Evolutionary conservation across 1,140 invertebrate species (phyloP).

Genomic region (Bombus affinis): DNA sequence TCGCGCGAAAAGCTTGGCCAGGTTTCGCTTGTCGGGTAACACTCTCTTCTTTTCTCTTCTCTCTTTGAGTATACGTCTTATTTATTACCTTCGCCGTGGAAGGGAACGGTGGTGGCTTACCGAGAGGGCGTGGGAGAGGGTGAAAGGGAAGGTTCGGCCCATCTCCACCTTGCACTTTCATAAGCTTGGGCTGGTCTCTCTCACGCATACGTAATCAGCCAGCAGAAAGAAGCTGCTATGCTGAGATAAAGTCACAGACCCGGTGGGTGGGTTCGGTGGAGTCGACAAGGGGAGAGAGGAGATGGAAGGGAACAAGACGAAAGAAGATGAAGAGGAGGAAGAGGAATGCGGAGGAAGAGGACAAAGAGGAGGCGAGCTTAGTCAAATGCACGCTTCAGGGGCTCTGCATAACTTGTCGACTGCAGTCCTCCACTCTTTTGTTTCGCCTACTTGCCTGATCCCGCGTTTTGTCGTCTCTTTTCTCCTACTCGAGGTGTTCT

Average conservation of each 20-base stretch:
- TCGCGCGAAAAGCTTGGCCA: conserved; percentile 37
- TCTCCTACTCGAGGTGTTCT: not conserved
- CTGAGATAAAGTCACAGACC: conserved; percentile 68
- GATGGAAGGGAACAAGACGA: conserved; percentile 25
- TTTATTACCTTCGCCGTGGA: conserved; percentile 60
- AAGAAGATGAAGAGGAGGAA: conserved; percentile 35
- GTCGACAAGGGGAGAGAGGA: not conserved
- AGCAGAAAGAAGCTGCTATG: conserved; percentile 62
- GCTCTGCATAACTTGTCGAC: conserved; percentile 73
- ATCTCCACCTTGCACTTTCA: conserved; percentile 63
- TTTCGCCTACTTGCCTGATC: conserved; percentile 38
- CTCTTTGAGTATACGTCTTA: conserved; percentile 56
- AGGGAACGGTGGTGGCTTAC: conserved; percentile 12
- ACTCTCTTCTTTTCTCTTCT: not conserved
- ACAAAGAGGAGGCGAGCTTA: conserved; percentile 59
- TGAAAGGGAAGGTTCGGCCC: not conserved
- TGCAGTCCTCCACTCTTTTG: conserved; percentile 62
- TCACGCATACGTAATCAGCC: conserved; percentile 71
- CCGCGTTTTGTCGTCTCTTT: not conserved
- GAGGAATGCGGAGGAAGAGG: conserved; percentile 14
- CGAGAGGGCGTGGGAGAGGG: conserved; percentile 1
- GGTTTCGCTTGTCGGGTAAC: conserved; percentile 49
- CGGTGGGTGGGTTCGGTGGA: not conserved
- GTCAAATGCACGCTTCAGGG: conserved; percentile 73
- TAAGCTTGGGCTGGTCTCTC: conserved; percentile 60